phyloP scores from a whole-genome alignment of 2,113 vertebrate genomes.

The Cathartes aura region DNA sequence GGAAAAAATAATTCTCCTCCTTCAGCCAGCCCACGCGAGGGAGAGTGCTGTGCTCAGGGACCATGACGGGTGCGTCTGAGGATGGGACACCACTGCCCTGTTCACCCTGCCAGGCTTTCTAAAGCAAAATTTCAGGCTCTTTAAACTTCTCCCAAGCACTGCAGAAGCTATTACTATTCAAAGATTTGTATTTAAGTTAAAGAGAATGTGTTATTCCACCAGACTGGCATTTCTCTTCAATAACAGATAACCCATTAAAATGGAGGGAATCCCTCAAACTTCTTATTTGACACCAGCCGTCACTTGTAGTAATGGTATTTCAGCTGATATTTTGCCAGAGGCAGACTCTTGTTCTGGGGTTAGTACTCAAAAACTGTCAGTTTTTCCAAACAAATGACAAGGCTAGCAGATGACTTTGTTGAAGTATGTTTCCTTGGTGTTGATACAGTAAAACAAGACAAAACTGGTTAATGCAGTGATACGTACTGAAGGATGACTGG shows the following conservation, averaged over 20 bases:
- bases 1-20: neutral
- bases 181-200: neutral
- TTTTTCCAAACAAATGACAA: neutral
- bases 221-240: neutral
- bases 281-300: neutral
- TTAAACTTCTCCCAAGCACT: neutral
- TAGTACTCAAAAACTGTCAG: neutral
- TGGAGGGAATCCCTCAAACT: neutral
- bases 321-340: neutral
- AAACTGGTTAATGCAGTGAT: neutral
- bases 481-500: neutral
- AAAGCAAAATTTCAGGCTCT: neutral
- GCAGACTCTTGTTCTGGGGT: neutral
- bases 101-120: neutral
- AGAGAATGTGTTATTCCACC: neutral
- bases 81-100: neutral
- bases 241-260: neutral
- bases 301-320: neutral
- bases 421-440: neutral
- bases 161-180: neutral
- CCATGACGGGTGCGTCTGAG: rapidly evolving
- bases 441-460: neutral
- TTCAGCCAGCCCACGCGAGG: rapidly evolving
- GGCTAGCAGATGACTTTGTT: neutral
- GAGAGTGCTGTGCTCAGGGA: rapidly evolving